A percentile compares a stretch with the other conserved stretches of the same genome.
Conservation (phyloP, 2,888 invertebrate genomes). For the Tuberolachnus salignus region DNA sequence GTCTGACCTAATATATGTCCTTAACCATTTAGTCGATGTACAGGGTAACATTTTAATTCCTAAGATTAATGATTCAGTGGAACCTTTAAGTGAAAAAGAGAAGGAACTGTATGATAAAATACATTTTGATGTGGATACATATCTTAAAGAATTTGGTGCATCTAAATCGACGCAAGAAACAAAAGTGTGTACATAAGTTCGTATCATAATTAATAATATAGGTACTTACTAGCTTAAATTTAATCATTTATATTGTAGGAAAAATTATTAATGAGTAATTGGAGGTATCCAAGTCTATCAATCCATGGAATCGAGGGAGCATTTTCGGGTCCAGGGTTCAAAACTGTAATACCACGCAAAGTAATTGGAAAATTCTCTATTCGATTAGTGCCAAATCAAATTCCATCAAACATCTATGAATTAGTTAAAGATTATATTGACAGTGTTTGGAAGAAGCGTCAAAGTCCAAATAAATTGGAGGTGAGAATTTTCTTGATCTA, state of each 20-base stretch:
- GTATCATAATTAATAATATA: background rate
- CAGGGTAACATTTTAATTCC: constrained; percentile 85
- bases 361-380: constrained; percentile 97
- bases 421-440: constrained; percentile 79
- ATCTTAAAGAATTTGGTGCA: constrained; percentile 59
- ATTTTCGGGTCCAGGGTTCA: constrained; percentile 89
- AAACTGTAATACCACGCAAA: constrained; percentile 92
- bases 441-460: constrained; percentile 76
- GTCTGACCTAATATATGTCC: constrained; percentile 85
- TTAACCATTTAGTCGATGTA: constrained; percentile 82
- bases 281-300: constrained; percentile 92
- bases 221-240: background rate
- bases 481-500: constrained; percentile 63
- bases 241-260: constrained; percentile 63
- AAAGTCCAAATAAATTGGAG: constrained; percentile 85
- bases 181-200: constrained; percentile 58
- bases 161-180: constrained; percentile 59
- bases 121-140: constrained; percentile 67
- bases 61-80: constrained; percentile 78
- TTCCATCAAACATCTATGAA: constrained; percentile 80
- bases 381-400: constrained; percentile 93
- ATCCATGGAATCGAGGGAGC: constrained; percentile 96
- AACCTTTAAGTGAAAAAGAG: constrained; percentile 64
- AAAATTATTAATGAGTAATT: constrained; percentile 88
- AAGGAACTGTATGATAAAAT: constrained; percentile 65